Evolutionary conservation across 2,797 vertebrate genomes (phyloP), one percentile per base, ranked within the genome.

Genomic region (Melanotaenia maccullochi): DNA sequence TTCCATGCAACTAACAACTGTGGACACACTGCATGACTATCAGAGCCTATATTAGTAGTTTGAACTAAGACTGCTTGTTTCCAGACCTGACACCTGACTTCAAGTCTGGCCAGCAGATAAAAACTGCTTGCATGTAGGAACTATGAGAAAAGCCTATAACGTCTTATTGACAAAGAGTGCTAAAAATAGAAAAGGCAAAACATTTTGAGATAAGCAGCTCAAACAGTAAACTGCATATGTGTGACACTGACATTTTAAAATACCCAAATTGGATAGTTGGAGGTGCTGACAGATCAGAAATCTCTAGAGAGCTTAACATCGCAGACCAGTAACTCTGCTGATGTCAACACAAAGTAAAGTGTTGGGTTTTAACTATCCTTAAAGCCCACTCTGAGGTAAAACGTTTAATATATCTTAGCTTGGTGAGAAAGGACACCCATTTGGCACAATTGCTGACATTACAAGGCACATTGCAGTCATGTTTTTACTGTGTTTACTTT

Each of bases 151-250:
- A 87, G 68, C 60, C 70, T 67, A 51, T 66, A 63, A 73, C 62
- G 69, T 60, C 36, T 68, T 86, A 87, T 78, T 84, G 85, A 87
- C 82, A 75, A 71, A 65, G 1, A n/a, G 54, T 0, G 59, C 72
- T 83, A 87, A 78, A 89, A 90, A 89, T 86, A 90, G 87, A 75
- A 63, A 40, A n/a, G 24, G 74, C 65, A 63, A 59, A 84, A 65
- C 57, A 54, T 83, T 84, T 82, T 85, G 67, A 81, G 77, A 76
- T 76, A 42, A 73, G 66, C 42, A 33, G 76, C 4, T 14, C 58
- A 81, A 87, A 76, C 61, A 73, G 65, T 75, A 75, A 82, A 61
- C 54, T 49, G 56, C 35, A 66, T 49, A 38, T 56, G 16, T 32
- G 55, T 32, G 67, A 74, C 64, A 64, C 36, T 36, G 71, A 67